These are phyloP conservation scores for Ylistrum balloti DNA, from an alignment of 1,140 invertebrate species.

Conservation along the genomic window DNA sequence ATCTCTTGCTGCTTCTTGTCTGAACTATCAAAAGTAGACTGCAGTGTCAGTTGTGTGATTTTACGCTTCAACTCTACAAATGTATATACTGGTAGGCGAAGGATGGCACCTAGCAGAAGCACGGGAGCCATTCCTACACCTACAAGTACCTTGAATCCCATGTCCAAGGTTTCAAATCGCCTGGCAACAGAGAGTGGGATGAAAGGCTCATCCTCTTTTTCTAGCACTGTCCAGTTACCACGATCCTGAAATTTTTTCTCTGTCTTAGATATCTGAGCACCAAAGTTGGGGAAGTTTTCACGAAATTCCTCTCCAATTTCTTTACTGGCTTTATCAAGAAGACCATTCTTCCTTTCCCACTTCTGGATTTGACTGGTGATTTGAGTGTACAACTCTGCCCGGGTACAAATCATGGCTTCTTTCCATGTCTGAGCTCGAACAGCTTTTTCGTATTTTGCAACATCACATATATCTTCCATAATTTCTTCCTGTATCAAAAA, in stretches of 20 bases:
- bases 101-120: conserved; percentile 57
- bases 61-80: conserved; percentile 48
- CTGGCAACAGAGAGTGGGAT: conserved; percentile 53
- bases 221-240: neutral
- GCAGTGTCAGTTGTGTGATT: conserved; percentile 52
- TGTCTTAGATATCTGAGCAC: conserved; percentile 55
- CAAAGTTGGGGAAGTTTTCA: conserved; percentile 66
- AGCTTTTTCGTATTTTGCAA: conserved; percentile 24
- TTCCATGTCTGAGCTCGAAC: conserved; percentile 42
- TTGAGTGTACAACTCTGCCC: conserved; percentile 61
- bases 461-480: conserved; percentile 52
- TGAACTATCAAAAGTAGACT: conserved; percentile 22
- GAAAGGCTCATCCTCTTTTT: conserved; percentile 47
- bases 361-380: conserved; percentile 59
- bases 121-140: conserved; percentile 60
- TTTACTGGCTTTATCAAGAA: conserved; percentile 53
- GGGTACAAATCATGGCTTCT: conserved; percentile 50
- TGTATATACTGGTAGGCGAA: conserved; percentile 61
- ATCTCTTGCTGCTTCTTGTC: conserved; percentile 48
- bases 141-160: conserved; percentile 61
- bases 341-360: conserved; percentile 60
- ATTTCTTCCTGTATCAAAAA: conserved; percentile 45
- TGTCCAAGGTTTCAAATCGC: conserved; percentile 51
- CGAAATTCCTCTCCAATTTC: conserved; percentile 53
- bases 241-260: conserved; percentile 52